These are phyloP conservation scores for Notodonta ziczac DNA, from an alignment of 2,888 invertebrate genomes.

Conservation along the genomic window DNA sequence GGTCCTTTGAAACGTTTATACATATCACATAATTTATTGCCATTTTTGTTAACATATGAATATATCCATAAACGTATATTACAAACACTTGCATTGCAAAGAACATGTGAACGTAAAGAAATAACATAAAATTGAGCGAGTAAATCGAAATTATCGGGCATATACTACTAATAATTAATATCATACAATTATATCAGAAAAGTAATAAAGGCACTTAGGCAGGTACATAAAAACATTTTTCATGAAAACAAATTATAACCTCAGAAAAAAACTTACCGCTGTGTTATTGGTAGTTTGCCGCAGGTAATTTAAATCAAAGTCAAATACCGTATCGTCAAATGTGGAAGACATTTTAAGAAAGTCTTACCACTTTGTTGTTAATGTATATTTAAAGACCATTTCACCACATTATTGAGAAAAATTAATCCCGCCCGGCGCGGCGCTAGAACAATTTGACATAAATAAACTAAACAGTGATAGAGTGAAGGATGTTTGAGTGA, in stretches of 20 bases:
- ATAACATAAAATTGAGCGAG: too few species aligned
- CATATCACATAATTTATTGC: too few species aligned
- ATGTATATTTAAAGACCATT: slow-evolving; percentile 10
- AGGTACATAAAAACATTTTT: not conserved
- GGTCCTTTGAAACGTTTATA: too few species aligned
- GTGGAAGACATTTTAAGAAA: slow-evolving; percentile 28
- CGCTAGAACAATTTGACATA: not conserved
- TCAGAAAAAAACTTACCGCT: slow-evolving; percentile 55
- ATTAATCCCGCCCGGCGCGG: not conserved
- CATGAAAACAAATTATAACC: slow-evolving; percentile 5
- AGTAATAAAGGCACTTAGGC: not conserved
- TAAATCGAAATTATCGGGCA: too few species aligned
- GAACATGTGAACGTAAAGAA: too few species aligned
- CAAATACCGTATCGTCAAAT: slow-evolving; percentile 41
- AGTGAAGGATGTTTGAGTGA: too few species aligned
- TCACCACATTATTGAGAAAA: slow-evolving; percentile 8
- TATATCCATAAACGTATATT: too few species aligned
- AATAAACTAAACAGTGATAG: too few species aligned
- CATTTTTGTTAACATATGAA: too few species aligned
- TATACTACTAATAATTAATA: too few species aligned
- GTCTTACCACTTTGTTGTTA: not conserved
- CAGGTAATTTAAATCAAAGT: slow-evolving; percentile 64
- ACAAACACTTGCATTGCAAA: too few species aligned
- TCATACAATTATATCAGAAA: too few species aligned
- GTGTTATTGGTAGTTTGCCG: slow-evolving; percentile 44